A percentile compares a stretch with the other conserved stretches of the same genome.
Conservation (phyloP, 2,113 vertebrate genomes). For the Lynx canadensis region DNA sequence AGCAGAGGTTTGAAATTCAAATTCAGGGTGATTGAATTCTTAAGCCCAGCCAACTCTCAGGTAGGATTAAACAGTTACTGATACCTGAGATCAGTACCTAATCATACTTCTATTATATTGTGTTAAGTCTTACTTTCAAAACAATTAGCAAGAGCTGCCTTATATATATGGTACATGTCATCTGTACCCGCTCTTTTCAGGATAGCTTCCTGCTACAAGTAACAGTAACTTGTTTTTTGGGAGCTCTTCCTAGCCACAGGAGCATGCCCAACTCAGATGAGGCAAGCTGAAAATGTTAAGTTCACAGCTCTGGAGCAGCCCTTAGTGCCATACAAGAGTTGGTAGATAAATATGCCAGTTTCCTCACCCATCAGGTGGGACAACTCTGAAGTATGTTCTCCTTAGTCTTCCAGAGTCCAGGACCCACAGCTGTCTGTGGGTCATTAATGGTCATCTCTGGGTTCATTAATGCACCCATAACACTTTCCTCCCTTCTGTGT, state of each 20-base stretch:
- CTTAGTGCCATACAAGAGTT: background rate
- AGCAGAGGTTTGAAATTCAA: background rate
- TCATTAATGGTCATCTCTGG: too few species aligned
- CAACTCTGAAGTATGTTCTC: background rate
- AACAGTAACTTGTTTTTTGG: background rate
- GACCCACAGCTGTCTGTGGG: background rate
- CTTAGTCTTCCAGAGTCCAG: background rate
- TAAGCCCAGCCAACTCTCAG: background rate
- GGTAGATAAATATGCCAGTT: background rate
- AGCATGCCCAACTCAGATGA: background rate
- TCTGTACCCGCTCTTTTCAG: background rate
- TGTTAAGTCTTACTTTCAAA: constrained; percentile 26
- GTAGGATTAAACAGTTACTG: background rate
- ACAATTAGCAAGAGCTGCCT: background rate
- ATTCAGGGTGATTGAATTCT: constrained; percentile 43
- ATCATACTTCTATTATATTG: background rate
- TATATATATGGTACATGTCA: background rate
- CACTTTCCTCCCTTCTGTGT: background rate
- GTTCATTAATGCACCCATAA: background rate
- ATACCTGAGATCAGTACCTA: background rate
- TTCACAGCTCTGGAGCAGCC: background rate
- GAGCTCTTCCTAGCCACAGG: background rate
- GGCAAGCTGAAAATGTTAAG: background rate
- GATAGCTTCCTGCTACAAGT: background rate
- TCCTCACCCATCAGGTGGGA: background rate